Evolutionary conservation across 2,797 vertebrate species (phyloP).

Genomic region (Toxotes lorentzi): DNA sequence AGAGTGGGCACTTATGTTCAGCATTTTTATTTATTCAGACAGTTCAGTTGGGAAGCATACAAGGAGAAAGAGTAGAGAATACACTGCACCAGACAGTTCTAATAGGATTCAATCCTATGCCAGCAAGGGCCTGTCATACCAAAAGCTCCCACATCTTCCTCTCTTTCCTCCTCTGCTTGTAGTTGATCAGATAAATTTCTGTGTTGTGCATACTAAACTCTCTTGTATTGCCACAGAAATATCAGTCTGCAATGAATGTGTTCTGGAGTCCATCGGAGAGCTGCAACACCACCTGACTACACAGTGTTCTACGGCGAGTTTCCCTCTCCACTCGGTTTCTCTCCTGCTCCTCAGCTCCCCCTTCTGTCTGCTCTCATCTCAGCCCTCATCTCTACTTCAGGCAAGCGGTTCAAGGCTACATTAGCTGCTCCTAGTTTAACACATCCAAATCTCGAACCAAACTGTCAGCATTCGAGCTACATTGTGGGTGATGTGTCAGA

Average conservation of each 20-base stretch:
- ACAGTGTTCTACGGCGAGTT: constrained; percentile 1
- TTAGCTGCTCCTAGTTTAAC: not conserved
- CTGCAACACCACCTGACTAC: constrained; percentile 12
- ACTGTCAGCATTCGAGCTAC: not conserved
- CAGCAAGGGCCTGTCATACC: constrained; percentile 40
- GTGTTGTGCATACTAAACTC: constrained; percentile 37
- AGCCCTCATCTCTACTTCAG: not conserved
- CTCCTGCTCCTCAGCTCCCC: not conserved
- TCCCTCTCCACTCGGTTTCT: not conserved
- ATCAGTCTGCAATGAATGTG: not conserved
- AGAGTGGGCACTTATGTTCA: constrained; percentile 9
- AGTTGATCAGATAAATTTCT: constrained; percentile 39
- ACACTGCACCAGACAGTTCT: constrained; percentile 37
- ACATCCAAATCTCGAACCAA: not conserved
- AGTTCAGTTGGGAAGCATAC: constrained; percentile 30
- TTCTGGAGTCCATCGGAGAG: constrained; percentile 5
- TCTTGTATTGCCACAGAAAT: not conserved
- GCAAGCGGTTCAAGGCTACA: not conserved
- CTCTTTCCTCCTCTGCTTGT: constrained; percentile 26
- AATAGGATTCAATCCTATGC: constrained; percentile 55
- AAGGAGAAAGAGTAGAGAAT: constrained; percentile 37
- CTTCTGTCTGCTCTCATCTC: not conserved
- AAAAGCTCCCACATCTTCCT: constrained; percentile 29
- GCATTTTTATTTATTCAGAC: constrained; percentile 39
- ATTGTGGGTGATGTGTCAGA: not conserved